Conservation (phyloP, 1,140 invertebrate genomes). For the Zelostemma sp. region DNA sequence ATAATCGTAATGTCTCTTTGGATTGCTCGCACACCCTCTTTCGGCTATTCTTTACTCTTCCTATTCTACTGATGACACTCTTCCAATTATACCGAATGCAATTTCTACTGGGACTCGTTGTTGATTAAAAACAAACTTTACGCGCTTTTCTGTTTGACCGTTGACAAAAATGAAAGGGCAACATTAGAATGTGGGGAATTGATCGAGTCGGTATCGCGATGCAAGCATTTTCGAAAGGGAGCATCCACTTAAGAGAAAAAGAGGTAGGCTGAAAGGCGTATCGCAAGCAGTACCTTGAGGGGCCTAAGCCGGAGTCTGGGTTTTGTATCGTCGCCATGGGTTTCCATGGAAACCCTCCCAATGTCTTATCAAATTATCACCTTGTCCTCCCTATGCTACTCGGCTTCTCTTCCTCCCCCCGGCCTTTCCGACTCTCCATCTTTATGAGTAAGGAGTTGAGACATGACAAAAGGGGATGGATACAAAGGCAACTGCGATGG, state of each 20-base stretch:
- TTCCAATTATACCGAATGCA: slow-evolving; percentile 30
- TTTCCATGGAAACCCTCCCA: slow-evolving; percentile 68
- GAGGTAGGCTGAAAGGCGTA: slow-evolving; percentile 44
- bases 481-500: slow-evolving; percentile 54
- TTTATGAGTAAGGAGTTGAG: slow-evolving; percentile 44
- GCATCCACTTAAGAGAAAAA: slow-evolving; percentile 27
- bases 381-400: slow-evolving; percentile 58
- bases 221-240: not conserved
- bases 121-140: not conserved
- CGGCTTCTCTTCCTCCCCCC: slow-evolving; percentile 23
- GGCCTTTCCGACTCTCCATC: slow-evolving; percentile 20
- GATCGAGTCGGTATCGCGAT: not conserved
- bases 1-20: slow-evolving; percentile 70
- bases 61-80: slow-evolving; percentile 31
- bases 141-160: too few relatives aligned
- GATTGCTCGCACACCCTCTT: slow-evolving; percentile 51
- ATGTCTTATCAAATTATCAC: slow-evolving; percentile 72
- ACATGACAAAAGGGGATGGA: slow-evolving; percentile 53
- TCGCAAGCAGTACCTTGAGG: slow-evolving; percentile 45
- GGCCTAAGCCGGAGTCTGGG: slow-evolving; percentile 55
- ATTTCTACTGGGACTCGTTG: slow-evolving; percentile 14
- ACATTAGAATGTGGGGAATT: slow-evolving; percentile 4
- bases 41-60: slow-evolving; percentile 38
- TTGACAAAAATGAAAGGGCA: too few relatives aligned
- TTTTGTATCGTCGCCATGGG: slow-evolving; percentile 67